Evolutionary conservation across 2,797 vertebrate species (phyloP), one percentile per base, ranked within the genome.

Genomic region (Xiphorhynchus erythropygius): DNA sequence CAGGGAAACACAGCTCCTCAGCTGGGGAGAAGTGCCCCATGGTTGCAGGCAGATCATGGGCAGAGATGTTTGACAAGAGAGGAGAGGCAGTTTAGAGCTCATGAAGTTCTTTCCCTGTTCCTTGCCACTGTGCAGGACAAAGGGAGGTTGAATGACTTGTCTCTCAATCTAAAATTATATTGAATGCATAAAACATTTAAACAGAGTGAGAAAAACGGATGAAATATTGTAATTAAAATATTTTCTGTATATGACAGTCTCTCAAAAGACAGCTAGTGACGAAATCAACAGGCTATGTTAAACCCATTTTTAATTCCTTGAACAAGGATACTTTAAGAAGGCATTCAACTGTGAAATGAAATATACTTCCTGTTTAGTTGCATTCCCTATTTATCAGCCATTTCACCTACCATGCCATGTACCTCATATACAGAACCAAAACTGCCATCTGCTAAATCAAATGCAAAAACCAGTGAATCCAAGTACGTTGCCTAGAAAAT

Each of bases 361-460:
- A 85, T 80, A 27, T 24, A 41, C 13, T 60, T 82, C 27, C 24
- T 80, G 18, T 80, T 57, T 32, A 68, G 15, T 35, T 65, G 59
- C 90, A 80, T 91, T 92, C 15, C 18, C 42, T 76, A 24, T 74
- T 94, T 94, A 81, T 95, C 57, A 93, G n/a, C 32, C 30, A 19
- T 59, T 85, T 91, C 53, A 88, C 46, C 68, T 87, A 67, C 39
- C 33, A 64, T 68, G 30, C 30, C 30, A 37, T 12, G n/a, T 55
- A 62, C 5, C 76, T 91, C 49, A n/a, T 71, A 42, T 46, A 47
- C 5, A 18, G 27, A 88, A 63, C 71, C 46, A 62, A 90, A 89
- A 87, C 92, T 71, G 52, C 41, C 4, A 33, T 53, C 42, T 89
- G 50, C 18, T 91, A 93, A 95, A 95, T 93, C 53, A 87, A 96